phyloP scores from a whole-genome alignment of 2,113 vertebrate species.

The Carassius gibelio region DNA sequence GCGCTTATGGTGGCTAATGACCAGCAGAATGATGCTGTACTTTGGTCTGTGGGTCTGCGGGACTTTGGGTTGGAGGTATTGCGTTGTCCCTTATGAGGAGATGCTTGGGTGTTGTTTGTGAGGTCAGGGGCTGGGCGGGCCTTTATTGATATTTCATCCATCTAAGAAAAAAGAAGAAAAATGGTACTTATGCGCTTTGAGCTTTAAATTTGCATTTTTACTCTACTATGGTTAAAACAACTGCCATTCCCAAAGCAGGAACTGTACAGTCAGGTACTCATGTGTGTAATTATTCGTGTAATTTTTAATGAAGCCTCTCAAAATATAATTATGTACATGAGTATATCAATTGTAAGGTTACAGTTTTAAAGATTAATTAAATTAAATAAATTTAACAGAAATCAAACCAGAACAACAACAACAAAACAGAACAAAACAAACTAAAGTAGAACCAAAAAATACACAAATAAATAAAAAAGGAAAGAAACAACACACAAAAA shows the following conservation, averaged over 20 bases:
- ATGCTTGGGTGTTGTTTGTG: conserved; percentile 78
- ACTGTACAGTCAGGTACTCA: neutral
- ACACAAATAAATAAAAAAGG: neutral
- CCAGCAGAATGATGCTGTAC: conserved; percentile 56
- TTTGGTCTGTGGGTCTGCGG: conserved; percentile 81
- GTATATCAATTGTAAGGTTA: neutral
- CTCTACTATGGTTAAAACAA: neutral
- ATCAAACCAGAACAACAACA: no score
- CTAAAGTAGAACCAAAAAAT: neutral
- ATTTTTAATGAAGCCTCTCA: neutral
- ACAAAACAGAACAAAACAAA: no score
- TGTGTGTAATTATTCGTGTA: neutral
- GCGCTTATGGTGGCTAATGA: neutral
- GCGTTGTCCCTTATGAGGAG: conserved; percentile 82
- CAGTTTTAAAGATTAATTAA: neutral
- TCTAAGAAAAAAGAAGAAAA: conserved; percentile 56
- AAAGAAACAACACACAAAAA: neutral
- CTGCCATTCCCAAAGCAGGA: neutral
- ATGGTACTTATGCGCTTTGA: neutral
- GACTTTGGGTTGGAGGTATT: conserved; percentile 83
- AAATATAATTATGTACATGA: neutral
- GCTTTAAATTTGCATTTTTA: neutral
- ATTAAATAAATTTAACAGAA: neutral
- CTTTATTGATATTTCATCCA: conserved; percentile 78
- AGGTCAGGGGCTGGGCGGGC: conserved; percentile 74